Percentiles rank a stretch among this genome's conserved stretches.
These are phyloP conservation scores for Cerceris rybyensis DNA, from an alignment of 2,888 invertebrate species.

Conservation along the genomic window DNA sequence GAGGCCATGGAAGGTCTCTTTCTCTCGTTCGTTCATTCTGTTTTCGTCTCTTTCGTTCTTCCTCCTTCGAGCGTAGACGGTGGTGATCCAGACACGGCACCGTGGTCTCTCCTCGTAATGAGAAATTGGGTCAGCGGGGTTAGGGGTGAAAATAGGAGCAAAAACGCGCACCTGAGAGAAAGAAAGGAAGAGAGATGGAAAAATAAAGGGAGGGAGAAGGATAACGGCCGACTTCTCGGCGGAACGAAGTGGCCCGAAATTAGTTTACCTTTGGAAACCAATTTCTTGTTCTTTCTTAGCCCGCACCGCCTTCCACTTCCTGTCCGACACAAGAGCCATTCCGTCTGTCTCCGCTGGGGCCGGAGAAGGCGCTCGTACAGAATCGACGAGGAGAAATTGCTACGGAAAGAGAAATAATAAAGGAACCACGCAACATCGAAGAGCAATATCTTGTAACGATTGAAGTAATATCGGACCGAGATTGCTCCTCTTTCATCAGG, in stretches of 20 bases:
- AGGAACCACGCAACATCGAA: conserved; percentile 54
- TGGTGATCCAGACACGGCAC: conserved; percentile 26
- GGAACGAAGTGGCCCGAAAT: conserved; percentile 66
- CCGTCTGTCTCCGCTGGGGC: conserved; percentile 23
- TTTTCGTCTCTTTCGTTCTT: conserved; percentile 6
- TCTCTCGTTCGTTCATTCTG: background rate
- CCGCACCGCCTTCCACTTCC: conserved; percentile 51
- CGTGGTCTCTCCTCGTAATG: conserved; percentile 29
- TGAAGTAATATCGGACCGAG: conserved; percentile 39
- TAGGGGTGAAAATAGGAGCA: conserved; percentile 23
- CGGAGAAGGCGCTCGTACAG: conserved; percentile 10
- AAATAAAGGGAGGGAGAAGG: conserved; percentile 12
- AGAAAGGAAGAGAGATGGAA: conserved; percentile 15
- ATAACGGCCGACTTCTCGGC: conserved; percentile 48
- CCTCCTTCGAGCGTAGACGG: conserved; percentile 24
- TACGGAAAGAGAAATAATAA: conserved; percentile 64
- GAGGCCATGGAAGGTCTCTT: conserved; percentile 23
- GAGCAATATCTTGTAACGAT: conserved; percentile 58
- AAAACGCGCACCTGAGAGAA: conserved; percentile 4
- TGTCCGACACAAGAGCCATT: conserved; percentile 54
- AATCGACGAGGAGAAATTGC: conserved; percentile 50
- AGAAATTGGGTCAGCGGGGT: conserved; percentile 69
- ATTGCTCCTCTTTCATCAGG: conserved; percentile 24
- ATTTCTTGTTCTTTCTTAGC: conserved; percentile 64
- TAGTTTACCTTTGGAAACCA: conserved; percentile 72